Percentiles rank a stretch among this genome's conserved stretches.
phyloP scores from a whole-genome alignment of 2,888 invertebrate species.

The Gonocerus acuteangulatus region DNA sequence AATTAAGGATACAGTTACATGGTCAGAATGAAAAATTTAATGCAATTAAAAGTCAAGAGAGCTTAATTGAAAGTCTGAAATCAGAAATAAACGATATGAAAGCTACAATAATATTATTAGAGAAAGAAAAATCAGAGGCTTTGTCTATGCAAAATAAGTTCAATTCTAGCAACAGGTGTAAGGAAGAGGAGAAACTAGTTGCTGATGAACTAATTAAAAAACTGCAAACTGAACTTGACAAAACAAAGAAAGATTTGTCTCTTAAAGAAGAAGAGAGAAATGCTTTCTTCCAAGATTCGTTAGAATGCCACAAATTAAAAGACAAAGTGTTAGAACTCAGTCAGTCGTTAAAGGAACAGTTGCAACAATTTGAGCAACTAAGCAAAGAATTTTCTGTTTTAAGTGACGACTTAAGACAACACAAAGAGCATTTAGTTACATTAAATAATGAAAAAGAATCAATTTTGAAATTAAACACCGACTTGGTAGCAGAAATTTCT shows the following conservation, averaged over 20 bases:
- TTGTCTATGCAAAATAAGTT: too few species aligned
- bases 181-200: neutral
- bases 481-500: neutral
- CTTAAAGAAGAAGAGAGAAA: neutral
- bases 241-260: neutral
- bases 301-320: neutral
- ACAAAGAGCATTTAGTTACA: neutral
- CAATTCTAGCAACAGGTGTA: neutral
- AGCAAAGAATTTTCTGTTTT: too few species aligned
- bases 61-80: constrained; percentile 6
- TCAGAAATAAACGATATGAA: neutral
- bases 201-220: neutral
- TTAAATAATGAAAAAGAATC: constrained; percentile 8
- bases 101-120: neutral
- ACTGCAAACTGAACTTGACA: neutral
- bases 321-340: neutral
- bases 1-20: constrained; percentile 6
- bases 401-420: too few species aligned
- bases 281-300: neutral
- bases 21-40: constrained; percentile 2
- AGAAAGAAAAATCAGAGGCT: neutral
- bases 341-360: neutral
- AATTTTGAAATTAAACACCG: too few species aligned
- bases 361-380: too few species aligned
- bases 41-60: neutral